Percentiles rank a stretch among this genome's conserved stretches.
Evolutionary conservation across 2,113 vertebrate genomes (phyloP).

Genomic region (Prinia subflava): DNA sequence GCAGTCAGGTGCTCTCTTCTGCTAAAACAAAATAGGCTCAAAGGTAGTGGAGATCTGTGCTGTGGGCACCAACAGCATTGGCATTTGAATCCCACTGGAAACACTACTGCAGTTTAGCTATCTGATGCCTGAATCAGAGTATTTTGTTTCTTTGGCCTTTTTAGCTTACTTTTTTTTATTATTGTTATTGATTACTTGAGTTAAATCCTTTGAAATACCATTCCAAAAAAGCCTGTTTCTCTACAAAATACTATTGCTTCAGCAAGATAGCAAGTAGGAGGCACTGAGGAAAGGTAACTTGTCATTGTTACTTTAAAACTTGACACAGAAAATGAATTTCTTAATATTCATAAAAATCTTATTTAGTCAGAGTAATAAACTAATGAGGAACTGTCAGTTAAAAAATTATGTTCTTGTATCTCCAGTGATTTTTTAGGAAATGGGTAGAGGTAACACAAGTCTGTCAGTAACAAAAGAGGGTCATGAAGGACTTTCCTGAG

Average conservation of each 20-base stretch:
- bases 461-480: not conserved
- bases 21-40: not conserved
- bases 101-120: not conserved
- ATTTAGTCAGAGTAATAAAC: not conserved
- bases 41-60: not conserved
- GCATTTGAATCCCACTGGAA: not conserved
- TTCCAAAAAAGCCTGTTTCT: constrained; percentile 7
- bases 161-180: not conserved
- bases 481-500: not conserved
- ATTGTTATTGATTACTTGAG: not conserved
- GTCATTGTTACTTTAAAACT: not conserved
- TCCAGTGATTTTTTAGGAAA: not conserved
- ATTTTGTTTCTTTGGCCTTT: constrained; percentile 18
- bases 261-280: not conserved
- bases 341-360: not conserved
- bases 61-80: not conserved
- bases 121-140: not conserved
- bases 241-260: constrained; percentile 20
- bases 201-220: not conserved
- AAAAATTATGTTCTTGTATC: accelerated
- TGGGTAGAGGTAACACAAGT: not conserved
- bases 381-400: not conserved
- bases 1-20: not conserved
- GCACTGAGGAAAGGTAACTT: constrained; percentile 20
- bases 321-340: constrained; percentile 16